Base-by-base conservation (phyloP, 2,113 vertebrate genomes). In the Lepus americanus region DNA sequence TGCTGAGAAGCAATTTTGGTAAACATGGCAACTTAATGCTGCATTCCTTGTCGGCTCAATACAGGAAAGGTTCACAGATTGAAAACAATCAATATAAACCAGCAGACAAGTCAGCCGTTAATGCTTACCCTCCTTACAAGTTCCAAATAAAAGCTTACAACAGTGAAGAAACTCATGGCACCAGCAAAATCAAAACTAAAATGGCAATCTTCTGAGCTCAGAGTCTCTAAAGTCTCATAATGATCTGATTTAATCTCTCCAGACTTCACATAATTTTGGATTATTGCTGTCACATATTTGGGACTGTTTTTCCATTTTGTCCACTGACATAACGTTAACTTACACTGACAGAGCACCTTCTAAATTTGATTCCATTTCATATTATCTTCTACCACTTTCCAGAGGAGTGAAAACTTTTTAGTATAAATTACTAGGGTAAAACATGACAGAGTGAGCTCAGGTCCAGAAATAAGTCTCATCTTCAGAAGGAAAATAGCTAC, bases 31-130 rank as follows among this genome's bases (percentile, higher is more conserved):
- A 85, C 67, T 93, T 96, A 96, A 76, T 66, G 84, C 23, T 8
- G 9, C 20, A 36, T 84, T 86, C 80, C 80, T 94, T 94, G 69
- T 94, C 89, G 87, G 94, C 31, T 96, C 96, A 97, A 94, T 93
- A 94, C 17, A 53, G 69, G 67, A 83, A 97, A 88, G 83, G 77
- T 89, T 89, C 87, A 25, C 22, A 78, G 87, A 96, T 31, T 93
- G 89, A 78, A 97, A 94, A 89, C 64, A 95, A 89, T 97, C 94
- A 93, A 92, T 97, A 97, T 64, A 87, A 96, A 95, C 23, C 80
- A 87, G 49, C 7, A 51, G 87, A 27, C n/a, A 9, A 91, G 89
- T 86, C 72, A 33, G 83, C 63, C 69, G 33, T 63, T 88, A 76
- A 79, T 39, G 61, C 19, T 33, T 36, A 87, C 11, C 23, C 69